Evolutionary conservation across 2,113 vertebrate species (phyloP).

Genomic region (Acrocephalus kingi): DNA sequence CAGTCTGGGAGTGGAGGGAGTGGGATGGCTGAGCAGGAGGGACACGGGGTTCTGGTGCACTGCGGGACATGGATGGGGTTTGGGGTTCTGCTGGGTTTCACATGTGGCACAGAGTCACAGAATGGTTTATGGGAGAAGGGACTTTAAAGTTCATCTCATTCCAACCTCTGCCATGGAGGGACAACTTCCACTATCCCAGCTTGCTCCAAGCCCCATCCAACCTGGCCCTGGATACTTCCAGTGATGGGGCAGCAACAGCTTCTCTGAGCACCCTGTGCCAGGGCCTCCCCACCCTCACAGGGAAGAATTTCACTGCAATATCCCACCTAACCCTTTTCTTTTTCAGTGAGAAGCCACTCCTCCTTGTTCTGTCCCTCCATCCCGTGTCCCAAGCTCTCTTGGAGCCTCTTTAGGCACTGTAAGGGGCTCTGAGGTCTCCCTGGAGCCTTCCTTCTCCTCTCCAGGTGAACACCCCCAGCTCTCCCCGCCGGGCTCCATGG

Average conservation of each 20-base stretch:
- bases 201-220: neutral
- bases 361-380: neutral
- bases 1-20: neutral
- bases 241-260: neutral
- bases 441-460: neutral
- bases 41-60: fast-evolving
- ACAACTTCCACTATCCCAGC: neutral
- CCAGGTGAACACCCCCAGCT: neutral
- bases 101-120: neutral
- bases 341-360: neutral
- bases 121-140: neutral
- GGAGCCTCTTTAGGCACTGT: neutral
- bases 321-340: neutral
- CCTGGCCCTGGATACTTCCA: neutral
- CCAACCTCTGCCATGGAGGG: no score
- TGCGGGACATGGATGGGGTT: fast-evolving
- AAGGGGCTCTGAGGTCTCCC: neutral
- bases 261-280: neutral
- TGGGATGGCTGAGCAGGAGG: neutral
- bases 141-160: neutral
- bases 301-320: neutral
- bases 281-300: neutral
- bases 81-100: neutral
- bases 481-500: neutral
- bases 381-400: neutral